Base-by-base conservation (phyloP, 2,797 vertebrate species). In the Syndactyla subalaris region DNA sequence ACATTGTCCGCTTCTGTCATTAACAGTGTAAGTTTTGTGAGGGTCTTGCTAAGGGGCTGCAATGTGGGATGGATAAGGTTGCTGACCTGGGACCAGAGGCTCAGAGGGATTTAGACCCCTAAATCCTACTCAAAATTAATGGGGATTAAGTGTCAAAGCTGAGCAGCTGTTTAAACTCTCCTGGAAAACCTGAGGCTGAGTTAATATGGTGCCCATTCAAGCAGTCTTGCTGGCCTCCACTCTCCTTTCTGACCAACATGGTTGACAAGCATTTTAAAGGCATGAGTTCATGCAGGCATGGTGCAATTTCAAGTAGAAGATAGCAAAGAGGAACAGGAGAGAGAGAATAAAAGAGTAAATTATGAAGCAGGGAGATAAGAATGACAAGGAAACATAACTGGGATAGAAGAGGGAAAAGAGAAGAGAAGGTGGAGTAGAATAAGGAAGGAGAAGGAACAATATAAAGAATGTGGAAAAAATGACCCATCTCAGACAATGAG, bases 81-180 rank as follows among this genome's bases (percentile, higher is more conserved):
- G 62, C 80, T 86, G 83, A 92, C 58, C 48, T 66, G 59, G 30
- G 66, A 84, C 46, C 48, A 78, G 58, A 79, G 61, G 80, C 34
- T 94, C 79, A 54, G 43, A 86, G 26, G 76, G 66, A 86, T 88
- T 95, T 93, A 95, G 73, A 63, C 8, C 54, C 30, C 62, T 89
- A 94, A 92, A 92, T 91, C 82, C 73, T 62, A 66, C 83, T 73
- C 77, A 93, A 24, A 94, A 93, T 81, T 85, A 94, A 75, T 59
- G n/a, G 51, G 11, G 76, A 90, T 88, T 90, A 92, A 85, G 51
- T 45, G 48, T 75, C 39, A 72, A 95, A 92, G 62, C 63, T 76
- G 41, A 95, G 71, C 83, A 95, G 94, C 85, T 94, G 71, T 93
- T 80, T 82, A 93, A 96, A 95, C 73, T 93, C 54, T 43, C 45